phyloP scores from a whole-genome alignment of 1,140 invertebrate genomes.

The Prorops nasuta region DNA sequence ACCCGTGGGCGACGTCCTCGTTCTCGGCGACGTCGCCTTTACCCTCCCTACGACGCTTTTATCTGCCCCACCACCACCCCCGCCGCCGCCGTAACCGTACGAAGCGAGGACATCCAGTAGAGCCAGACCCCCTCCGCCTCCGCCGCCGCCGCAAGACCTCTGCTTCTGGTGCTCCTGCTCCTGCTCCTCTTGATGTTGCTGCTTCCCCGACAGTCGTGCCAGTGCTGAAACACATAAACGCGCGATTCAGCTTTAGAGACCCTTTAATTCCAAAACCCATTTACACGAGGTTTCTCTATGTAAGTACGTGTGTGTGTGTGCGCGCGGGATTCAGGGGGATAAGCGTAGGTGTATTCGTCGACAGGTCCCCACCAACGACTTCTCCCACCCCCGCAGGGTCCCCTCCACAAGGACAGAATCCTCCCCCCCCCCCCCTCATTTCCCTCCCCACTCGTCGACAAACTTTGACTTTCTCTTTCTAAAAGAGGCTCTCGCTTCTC shows the following conservation, averaged over 20 bases:
- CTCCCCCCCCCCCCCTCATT: conserved; percentile 9
- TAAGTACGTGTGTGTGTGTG: conserved; percentile 21
- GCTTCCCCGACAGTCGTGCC: conserved; percentile 52
- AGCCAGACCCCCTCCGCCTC: conserved; percentile 7
- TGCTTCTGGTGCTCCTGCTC: conserved; percentile 29
- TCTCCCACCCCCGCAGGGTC: too few relatives aligned
- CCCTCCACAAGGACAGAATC: too few relatives aligned
- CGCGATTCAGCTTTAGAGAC: too few relatives aligned
- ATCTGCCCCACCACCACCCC: conserved; percentile 27
- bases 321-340: too few relatives aligned
- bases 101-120: not conserved
- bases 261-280: too few relatives aligned
- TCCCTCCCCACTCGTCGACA: conserved; percentile 14
- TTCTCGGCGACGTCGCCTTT: conserved; percentile 24
- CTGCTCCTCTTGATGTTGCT: conserved; percentile 33
- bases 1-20: conserved; percentile 18
- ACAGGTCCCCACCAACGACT: too few relatives aligned
- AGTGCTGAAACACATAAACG: conserved; percentile 51
- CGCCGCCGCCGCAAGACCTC: conserved; percentile 8
- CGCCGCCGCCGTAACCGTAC: not conserved
- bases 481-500: conserved; percentile 15
- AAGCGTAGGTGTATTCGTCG: too few relatives aligned
- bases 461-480: conserved; percentile 3
- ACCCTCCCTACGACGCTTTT: conserved; percentile 45
- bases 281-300: too few relatives aligned